A percentile compares a stretch with the other conserved stretches of the same genome.
phyloP scores from a whole-genome alignment of 2,113 vertebrate genomes.

The Pogonocichla stellata region DNA sequence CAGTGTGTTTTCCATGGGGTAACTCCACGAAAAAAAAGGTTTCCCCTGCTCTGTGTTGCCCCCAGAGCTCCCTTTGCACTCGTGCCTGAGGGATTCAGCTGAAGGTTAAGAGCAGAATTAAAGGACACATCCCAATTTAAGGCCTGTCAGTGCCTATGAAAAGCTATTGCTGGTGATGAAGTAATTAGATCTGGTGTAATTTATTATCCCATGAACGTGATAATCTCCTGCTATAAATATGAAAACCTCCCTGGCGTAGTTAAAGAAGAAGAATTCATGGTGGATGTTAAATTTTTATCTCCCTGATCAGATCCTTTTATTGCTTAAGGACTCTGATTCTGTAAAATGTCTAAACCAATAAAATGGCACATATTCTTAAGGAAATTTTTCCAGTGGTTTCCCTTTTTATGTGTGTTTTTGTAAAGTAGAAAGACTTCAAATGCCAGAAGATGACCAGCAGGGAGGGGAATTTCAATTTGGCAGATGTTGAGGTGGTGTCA shows the following conservation, averaged over 20 bases:
- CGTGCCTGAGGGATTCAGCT: background rate
- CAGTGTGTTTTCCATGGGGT: background rate
- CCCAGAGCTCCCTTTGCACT: background rate
- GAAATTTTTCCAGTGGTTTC: constrained; percentile 32
- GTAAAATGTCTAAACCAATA: constrained; percentile 43
- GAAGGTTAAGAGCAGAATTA: constrained; percentile 64
- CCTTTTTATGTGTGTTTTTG: constrained; percentile 19
- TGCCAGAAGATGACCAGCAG: background rate
- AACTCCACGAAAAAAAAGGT: background rate
- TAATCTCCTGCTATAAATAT: constrained; percentile 71
- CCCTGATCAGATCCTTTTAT: constrained; percentile 51
- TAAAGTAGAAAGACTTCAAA: background rate
- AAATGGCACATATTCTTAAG: constrained; percentile 51
- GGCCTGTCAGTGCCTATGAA: constrained; percentile 57
- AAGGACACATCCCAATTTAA: constrained; percentile 62
- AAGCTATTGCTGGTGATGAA: constrained; percentile 62
- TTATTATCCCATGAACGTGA: constrained; percentile 56
- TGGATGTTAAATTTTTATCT: constrained; percentile 57
- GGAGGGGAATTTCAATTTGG: background rate
- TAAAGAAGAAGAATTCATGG: constrained; percentile 57
- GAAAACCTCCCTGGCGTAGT: constrained; percentile 32
- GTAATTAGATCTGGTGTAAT: constrained; percentile 67
- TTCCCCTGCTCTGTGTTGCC: background rate
- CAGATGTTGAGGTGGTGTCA: background rate
- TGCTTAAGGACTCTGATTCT: constrained; percentile 43